phyloP scores from a whole-genome alignment of 2,888 invertebrate species.

The Drosophila diplacantha region DNA sequence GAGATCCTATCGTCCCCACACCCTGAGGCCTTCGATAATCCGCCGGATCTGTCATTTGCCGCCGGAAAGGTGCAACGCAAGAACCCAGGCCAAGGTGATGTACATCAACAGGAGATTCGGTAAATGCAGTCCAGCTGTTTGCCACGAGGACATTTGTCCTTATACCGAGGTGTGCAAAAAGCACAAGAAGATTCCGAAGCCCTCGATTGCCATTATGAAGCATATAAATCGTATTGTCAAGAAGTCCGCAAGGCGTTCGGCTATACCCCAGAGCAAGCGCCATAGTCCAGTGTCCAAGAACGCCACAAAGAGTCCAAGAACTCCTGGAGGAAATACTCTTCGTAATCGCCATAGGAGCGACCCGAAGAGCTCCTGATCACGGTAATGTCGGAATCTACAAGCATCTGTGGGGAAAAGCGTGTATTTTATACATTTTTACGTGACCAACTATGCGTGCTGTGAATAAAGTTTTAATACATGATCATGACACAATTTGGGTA shows the following conservation, averaged over 20 bases:
- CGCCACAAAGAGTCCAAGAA: neutral
- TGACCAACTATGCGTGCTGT: neutral
- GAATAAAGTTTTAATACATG: neutral
- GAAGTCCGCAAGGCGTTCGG: neutral
- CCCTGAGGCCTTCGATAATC: neutral
- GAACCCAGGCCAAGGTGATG: slow-evolving; percentile 5
- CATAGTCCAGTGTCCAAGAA: neutral
- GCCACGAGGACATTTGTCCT: neutral
- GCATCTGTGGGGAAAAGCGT: neutral
- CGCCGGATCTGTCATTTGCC: slow-evolving; percentile 20
- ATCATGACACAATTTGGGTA: neutral
- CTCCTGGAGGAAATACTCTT: neutral
- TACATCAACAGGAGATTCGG: slow-evolving; percentile 8
- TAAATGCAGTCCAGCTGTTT: neutral
- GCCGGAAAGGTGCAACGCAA: neutral
- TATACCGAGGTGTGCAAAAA: neutral
- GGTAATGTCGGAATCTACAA: neutral
- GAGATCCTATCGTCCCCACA: neutral
- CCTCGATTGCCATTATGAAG: neutral
- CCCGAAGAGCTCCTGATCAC: too few relatives aligned
- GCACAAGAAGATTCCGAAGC: neutral
- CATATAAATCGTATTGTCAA: neutral
- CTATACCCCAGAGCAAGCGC: neutral
- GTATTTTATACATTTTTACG: neutral
- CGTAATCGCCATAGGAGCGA: too few relatives aligned